Conservation (phyloP, 2,113 vertebrate species). For the Paradisaea rubra region DNA sequence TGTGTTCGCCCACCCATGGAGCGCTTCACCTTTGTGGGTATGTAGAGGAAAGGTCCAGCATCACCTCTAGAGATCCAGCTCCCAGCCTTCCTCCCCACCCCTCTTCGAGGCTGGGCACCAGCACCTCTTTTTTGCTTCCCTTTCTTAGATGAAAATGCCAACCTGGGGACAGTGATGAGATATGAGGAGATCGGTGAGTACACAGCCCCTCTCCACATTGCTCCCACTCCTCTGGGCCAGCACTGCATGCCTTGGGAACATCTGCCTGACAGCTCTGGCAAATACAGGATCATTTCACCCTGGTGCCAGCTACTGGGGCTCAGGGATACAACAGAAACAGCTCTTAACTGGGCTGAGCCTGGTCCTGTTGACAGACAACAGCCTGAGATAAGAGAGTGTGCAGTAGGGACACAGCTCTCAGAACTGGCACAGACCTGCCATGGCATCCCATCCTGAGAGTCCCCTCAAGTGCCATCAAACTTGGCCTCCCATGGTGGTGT, state of each 20-base stretch:
- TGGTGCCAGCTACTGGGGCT: not conserved
- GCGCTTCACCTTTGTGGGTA: conserved; percentile 95
- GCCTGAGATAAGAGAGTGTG: not conserved
- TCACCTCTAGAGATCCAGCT: not conserved
- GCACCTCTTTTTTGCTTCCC: not conserved
- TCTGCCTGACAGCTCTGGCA: not conserved
- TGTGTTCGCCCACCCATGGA: conserved; percentile 92
- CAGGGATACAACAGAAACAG: not conserved
- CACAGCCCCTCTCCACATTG: accelerated
- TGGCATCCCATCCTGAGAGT: not conserved
- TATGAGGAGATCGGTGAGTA: conserved; percentile 97
- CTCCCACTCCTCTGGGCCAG: not conserved
- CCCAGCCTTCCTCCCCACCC: not conserved
- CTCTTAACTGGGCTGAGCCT: not conserved
- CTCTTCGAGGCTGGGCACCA: not conserved
- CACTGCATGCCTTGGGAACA: accelerated
- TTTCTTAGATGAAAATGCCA: conserved; percentile 91
- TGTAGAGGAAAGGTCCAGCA: not conserved
- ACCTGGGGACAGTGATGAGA: conserved; percentile 89
- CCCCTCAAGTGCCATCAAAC: not conserved
- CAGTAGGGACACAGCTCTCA: accelerated
- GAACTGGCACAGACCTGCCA: not conserved
- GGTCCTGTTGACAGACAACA: not conserved
- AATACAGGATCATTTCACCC: not conserved
- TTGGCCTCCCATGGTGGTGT: not conserved